A percentile compares a stretch with the other conserved stretches of the same genome.
These are phyloP conservation scores for Agonopterix alstromeriana DNA, from an alignment of 2,888 invertebrate species.

Conservation along the genomic window DNA sequence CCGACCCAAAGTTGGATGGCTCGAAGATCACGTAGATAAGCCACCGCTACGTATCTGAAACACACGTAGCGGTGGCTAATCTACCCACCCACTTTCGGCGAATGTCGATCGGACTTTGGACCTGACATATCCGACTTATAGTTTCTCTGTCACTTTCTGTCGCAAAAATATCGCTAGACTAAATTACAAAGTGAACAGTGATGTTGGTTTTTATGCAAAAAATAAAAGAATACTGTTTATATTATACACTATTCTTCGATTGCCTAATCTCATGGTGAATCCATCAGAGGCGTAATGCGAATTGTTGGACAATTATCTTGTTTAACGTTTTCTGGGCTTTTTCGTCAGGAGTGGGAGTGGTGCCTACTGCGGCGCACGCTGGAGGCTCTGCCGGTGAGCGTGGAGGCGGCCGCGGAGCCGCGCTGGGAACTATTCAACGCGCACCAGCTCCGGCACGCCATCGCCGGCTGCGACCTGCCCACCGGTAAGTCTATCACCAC, in stretches of 20 bases:
- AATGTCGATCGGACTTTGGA: too few relatives aligned
- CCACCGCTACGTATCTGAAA: too few relatives aligned
- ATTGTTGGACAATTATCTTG: too few relatives aligned
- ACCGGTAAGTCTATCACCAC: neutral
- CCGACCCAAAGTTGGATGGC: too few relatives aligned
- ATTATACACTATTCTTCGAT: neutral
- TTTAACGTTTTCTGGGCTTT: too few relatives aligned
- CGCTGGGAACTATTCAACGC: slow-evolving; percentile 67
- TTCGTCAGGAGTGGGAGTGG: slow-evolving; percentile 63
- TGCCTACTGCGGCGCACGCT: slow-evolving; percentile 58
- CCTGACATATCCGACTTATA: too few relatives aligned
- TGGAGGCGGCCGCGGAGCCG: slow-evolving; percentile 44
- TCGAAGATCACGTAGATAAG: neutral
- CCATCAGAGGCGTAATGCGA: too few relatives aligned
- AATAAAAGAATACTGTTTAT: neutral
- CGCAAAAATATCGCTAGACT: neutral
- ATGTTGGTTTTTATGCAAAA: neutral
- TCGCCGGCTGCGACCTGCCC: slow-evolving; percentile 48
- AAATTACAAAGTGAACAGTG: too few relatives aligned
- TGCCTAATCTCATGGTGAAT: too few relatives aligned
- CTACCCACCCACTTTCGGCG: too few relatives aligned
- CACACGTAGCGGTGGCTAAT: too few relatives aligned
- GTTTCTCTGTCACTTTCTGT: neutral
- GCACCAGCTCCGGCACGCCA: slow-evolving; percentile 53
- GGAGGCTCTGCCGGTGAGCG: slow-evolving; percentile 47